phyloP scores from a whole-genome alignment of 2,888 invertebrate species.

The Hetaerina titia region DNA sequence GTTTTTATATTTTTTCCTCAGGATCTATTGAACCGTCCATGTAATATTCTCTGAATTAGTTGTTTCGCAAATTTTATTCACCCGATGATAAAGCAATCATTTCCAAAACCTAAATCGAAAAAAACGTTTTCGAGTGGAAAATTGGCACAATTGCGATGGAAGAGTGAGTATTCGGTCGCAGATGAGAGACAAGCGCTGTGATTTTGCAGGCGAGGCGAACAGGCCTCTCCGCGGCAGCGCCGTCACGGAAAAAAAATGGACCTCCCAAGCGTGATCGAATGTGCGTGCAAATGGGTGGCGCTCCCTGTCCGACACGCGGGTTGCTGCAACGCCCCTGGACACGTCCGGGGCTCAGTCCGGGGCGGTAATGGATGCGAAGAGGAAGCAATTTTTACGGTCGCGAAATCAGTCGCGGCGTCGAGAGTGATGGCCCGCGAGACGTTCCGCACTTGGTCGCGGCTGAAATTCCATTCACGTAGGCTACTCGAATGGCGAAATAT shows the following conservation, averaged over 20 bases:
- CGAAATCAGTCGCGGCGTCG: not conserved
- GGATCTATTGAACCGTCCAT: too few species aligned
- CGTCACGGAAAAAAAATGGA: not conserved
- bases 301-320: not conserved
- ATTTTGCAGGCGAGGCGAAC: too few species aligned
- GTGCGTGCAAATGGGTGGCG: not conserved
- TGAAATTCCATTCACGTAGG: not conserved
- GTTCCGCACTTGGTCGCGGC: not conserved
- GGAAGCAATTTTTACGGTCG: not conserved
- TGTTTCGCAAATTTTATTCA: too few species aligned
- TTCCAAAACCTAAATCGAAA: too few species aligned
- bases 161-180: too few species aligned
- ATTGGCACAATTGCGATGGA: too few species aligned
- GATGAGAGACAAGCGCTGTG: too few species aligned
- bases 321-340: not conserved
- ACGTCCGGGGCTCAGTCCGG: not conserved
- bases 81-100: too few species aligned
- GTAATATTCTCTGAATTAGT: too few species aligned
- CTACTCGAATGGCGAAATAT: not conserved
- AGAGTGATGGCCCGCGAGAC: not conserved
- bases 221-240: too few species aligned
- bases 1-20: too few species aligned
- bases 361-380: not conserved
- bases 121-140: too few species aligned
- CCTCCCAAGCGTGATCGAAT: not conserved